These are phyloP conservation scores for Sussaba pulchella DNA, from an alignment of 2,888 invertebrate genomes.

Conservation along the genomic window DNA sequence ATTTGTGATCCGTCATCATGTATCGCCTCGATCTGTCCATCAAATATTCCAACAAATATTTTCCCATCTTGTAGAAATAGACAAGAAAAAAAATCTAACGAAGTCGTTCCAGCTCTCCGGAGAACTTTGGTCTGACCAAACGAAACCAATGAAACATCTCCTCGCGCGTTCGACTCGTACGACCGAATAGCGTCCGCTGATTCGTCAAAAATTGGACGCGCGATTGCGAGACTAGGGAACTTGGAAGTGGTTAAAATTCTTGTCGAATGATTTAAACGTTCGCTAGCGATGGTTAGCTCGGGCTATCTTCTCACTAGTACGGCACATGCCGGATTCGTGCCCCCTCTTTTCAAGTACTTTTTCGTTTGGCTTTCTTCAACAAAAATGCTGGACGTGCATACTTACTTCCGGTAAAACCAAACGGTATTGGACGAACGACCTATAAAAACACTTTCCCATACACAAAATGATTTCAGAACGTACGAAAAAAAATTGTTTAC, in stretches of 20 bases:
- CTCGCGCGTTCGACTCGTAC: conserved; percentile 39
- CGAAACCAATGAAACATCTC: neutral
- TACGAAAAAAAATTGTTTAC: too few relatives aligned
- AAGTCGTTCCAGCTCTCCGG: too few relatives aligned
- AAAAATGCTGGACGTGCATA: neutral
- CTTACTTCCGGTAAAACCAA: too few relatives aligned
- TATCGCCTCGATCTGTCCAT: too few relatives aligned
- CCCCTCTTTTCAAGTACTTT: neutral
- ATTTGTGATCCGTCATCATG: too few relatives aligned
- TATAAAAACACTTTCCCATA: too few relatives aligned
- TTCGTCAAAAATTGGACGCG: conserved; percentile 60
- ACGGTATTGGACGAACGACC: too few relatives aligned
- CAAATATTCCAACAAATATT: too few relatives aligned
- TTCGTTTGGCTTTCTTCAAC: neutral
- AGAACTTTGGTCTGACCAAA: neutral
- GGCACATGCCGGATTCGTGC: conserved; percentile 1
- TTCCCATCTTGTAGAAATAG: neutral
- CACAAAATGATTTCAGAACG: too few relatives aligned
- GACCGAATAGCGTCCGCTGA: conserved; percentile 46
- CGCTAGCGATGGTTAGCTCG: neutral
- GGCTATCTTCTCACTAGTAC: neutral
- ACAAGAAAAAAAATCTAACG: too few relatives aligned
- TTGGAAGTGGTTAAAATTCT: conserved; percentile 16
- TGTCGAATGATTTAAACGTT: neutral
- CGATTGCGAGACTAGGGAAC: conserved; percentile 22